Evolutionary conservation across 2,797 vertebrate genomes (phyloP), one percentile per base, ranked within the genome.

Genomic region (Sebastes hubbsi): DNA sequence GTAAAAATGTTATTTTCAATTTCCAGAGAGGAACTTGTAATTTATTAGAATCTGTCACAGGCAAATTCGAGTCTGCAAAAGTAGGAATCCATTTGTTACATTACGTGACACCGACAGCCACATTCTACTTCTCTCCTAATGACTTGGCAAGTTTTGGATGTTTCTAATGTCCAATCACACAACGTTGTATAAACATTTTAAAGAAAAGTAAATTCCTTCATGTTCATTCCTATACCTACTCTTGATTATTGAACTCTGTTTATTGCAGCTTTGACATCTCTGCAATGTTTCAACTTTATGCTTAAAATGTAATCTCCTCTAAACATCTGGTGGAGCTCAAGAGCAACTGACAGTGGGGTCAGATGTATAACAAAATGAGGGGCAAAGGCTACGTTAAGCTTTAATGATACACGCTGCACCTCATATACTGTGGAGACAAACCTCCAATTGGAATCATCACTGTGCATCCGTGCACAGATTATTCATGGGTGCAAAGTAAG

Each of bases 11-110:
- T 83, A 29, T 78, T 81, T 46, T 72, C 30, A 22, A 2, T 74
- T 75, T 79, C 24, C 60, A 46, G 32, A 13, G 12, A 78, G 52
- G 36, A 72, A 67, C 64, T 56, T 60, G 60, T 74, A 62, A 84
- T 84, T 82, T 58, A 77, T 86, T 69, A 77, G 46, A 76, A 70
- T 77, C 62, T 71, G 80, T 82, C 70, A 72, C 9, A 49, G 62
- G 67, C 16, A 20, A 16, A 75, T 67, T 66, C 76, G 78, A 82
- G 66, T 29, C 49, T 32, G 34, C 29, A 74, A n/a, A 77, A 75
- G 66, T 14, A 54, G 10, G 12, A 70, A 71, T 74, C 22, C 29
- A 60, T 85, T 78, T 78, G 49, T 73, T 34, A 32, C 6, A 24
- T 62, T 49, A 54, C 8, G 1, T 24, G 49, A 55, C 69, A 49